Evolutionary conservation across 2,113 vertebrate genomes (phyloP), one percentile per base, ranked within the genome.

Genomic region (Climacteris rufus): DNA sequence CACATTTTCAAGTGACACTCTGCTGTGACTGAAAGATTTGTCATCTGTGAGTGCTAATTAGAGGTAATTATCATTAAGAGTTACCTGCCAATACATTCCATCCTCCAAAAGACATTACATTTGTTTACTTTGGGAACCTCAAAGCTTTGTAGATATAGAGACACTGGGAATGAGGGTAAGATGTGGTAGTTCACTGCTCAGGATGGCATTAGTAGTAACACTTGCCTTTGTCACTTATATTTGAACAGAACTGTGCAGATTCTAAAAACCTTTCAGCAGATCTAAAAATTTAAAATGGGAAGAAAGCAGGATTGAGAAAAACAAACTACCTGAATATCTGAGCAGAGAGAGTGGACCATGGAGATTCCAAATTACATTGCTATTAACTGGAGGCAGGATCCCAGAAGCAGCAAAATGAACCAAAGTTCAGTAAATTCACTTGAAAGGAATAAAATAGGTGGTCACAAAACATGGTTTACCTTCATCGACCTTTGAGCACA

Each of bases 41-140:
- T 95, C 83, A 65, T 81, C 47, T 93, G 25, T n/a, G 44, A 74
- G 31, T 93, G 74, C 61, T 96, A 94, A 97, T 97, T 93, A 96
- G 72, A 87, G 18, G 56, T 13, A 95, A 89, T 94, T 89, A 76
- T 79, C 90, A 91, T 92, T 83, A 83, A 57, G 56, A 35, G 85
- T 94, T 86, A 93, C 85, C 91, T 95, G 85, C 49, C 63, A 83
- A 28, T 80, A 25, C 25, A 80, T 77, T 83, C 50, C 6, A 1
- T 65, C 74, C 63, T 93, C 66, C 23, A 87, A 89, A 84, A 85
- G 44, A 45, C 18, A 83, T 54, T 74, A 37, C 1, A 6, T 72
- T 70, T 93, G 35, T 93, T 96, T 93, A 59, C 39, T 88, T 77
- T 24, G 18, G 35, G 50, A 83, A 52, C 63, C 66, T 88, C 82